Evolutionary conservation across 1,140 invertebrate species (phyloP).

Genomic region (Drosophila micromelanica): DNA sequence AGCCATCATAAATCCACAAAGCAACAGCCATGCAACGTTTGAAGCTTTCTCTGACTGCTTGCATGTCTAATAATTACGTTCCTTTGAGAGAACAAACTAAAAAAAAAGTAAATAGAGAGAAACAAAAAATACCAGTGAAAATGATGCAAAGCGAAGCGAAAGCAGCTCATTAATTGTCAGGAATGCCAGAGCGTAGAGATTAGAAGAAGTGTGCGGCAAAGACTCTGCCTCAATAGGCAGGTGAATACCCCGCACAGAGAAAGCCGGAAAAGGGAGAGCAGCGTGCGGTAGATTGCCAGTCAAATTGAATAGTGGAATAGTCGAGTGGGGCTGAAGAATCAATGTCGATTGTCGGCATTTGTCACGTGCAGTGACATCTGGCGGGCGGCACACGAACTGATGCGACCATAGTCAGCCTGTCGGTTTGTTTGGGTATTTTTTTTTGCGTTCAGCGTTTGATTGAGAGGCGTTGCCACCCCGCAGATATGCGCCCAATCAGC

Average conservation of each 20-base stretch:
- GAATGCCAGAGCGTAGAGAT: constrained; percentile 16
- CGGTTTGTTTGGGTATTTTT: constrained; percentile 67
- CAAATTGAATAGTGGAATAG: constrained; percentile 1
- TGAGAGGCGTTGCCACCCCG: constrained; percentile 63
- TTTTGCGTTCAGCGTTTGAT: constrained; percentile 67
- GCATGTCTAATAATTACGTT: constrained; percentile 42
- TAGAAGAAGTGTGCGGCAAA: constrained; percentile 26
- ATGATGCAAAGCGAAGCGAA: constrained; percentile 11
- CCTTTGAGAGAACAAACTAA: constrained; percentile 20
- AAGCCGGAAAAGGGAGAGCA: neutral
- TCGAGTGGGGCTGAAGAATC: neutral
- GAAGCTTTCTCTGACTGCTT: constrained; percentile 17
- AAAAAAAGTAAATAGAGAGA: neutral
- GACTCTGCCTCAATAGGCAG: constrained; percentile 4
- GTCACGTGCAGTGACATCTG: constrained; percentile 70
- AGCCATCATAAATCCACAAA: constrained; percentile 49
- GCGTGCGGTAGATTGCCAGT: neutral
- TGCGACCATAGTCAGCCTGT: constrained; percentile 41
- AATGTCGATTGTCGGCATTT: constrained; percentile 72
- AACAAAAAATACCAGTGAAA: neutral
- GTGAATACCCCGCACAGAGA: neutral
- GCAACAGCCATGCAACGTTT: constrained; percentile 12
- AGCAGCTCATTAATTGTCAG: constrained; percentile 48
- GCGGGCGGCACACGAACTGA: constrained; percentile 32
- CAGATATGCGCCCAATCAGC: neutral